phyloP scores from a whole-genome alignment of 2,113 vertebrate species.

The Corythaixoides concolor region DNA sequence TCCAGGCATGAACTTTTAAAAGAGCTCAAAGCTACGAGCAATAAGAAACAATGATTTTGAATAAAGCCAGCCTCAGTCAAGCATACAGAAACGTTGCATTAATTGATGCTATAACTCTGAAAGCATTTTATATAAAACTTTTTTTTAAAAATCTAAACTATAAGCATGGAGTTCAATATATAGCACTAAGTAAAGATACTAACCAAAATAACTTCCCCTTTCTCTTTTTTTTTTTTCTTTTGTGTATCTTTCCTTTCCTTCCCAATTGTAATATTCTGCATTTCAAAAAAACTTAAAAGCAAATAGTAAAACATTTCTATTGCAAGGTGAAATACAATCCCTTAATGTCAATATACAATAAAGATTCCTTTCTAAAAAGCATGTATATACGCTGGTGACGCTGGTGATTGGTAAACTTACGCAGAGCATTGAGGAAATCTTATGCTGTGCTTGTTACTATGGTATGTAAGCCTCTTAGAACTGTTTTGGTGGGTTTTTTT shows the following conservation, averaged over 20 bases:
- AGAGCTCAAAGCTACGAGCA: neutral
- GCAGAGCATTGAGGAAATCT: neutral
- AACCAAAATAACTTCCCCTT: neutral
- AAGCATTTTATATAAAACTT: neutral
- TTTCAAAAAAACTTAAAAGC: neutral
- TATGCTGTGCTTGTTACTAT: neutral
- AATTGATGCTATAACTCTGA: neutral
- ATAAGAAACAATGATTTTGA: neutral
- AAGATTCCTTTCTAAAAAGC: neutral
- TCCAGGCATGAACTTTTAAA: neutral
- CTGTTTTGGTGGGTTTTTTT: neutral
- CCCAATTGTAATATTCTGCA: neutral
- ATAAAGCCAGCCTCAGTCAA: neutral
- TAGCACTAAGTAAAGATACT: neutral
- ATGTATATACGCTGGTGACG: neutral
- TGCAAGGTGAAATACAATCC: neutral
- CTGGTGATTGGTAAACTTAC: neutral
- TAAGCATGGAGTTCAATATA: neutral
- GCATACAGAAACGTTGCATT: neutral
- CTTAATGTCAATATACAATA: neutral
- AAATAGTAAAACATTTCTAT: neutral
- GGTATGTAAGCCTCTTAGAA: neutral
- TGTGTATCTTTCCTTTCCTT: neutral
- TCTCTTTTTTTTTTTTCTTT: neutral
- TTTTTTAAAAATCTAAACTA: neutral